These are phyloP conservation scores for Myzus persicae DNA, from an alignment of 1,140 invertebrate genomes.

Conservation along the genomic window DNA sequence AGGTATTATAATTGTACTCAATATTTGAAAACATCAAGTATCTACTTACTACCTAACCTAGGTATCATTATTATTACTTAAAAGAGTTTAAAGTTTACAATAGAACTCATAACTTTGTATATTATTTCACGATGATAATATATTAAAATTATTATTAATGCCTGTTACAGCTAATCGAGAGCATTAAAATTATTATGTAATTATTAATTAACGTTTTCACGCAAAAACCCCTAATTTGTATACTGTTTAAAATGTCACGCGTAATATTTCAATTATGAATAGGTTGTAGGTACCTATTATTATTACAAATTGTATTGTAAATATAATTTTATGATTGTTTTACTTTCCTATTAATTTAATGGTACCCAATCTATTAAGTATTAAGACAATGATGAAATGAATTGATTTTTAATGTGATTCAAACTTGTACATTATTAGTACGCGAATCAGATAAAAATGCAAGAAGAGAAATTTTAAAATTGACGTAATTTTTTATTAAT, in stretches of 20 bases:
- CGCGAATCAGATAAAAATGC: neutral
- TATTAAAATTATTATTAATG: neutral
- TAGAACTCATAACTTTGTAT: neutral
- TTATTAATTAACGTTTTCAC: neutral
- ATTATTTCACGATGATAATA: neutral
- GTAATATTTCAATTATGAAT: neutral
- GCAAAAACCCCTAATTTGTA: neutral
- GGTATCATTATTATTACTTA: neutral
- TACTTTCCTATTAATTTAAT: neutral
- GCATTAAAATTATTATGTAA: neutral
- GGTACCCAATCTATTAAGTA: too few relatives aligned
- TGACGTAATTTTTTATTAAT: neutral
- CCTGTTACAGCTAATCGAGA: neutral
- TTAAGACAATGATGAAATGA: neutral
- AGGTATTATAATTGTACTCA: neutral
- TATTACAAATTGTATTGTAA: neutral
- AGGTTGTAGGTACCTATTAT: neutral
- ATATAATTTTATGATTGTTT: neutral
- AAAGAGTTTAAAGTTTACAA: neutral
- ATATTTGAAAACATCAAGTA: neutral
- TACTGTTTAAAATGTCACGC: neutral
- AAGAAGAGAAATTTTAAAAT: slow-evolving; percentile 15
- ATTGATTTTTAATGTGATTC: neutral
- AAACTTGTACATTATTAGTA: neutral
- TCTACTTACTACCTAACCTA: too few relatives aligned